Conservation (phyloP, 2,888 invertebrate species). For the Chloroclystis v-ata region DNA sequence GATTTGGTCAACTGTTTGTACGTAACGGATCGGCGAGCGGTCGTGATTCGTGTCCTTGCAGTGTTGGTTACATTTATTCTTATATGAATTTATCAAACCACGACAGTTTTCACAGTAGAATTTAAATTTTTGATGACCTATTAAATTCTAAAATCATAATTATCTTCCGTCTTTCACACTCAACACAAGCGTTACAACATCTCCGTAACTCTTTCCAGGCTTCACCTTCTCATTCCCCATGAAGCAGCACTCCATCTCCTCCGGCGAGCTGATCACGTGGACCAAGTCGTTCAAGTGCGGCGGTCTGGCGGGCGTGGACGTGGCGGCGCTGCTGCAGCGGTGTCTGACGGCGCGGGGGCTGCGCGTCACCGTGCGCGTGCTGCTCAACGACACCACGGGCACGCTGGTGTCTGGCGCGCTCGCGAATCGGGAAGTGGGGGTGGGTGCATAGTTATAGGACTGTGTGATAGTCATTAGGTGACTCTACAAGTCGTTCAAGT, state of each 20-base stretch:
- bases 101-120: too few relatives aligned
- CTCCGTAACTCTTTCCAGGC: conserved; percentile 62
- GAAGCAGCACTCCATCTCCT: conserved; percentile 84
- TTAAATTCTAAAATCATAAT: too few relatives aligned
- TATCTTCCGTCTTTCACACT: too few relatives aligned
- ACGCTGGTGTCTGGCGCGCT: conserved; percentile 85
- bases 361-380: conserved; percentile 83
- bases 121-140: too few relatives aligned
- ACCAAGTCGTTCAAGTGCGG: conserved; percentile 89
- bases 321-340: conserved; percentile 81
- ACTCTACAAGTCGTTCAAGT: conserved; percentile 88
- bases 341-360: conserved; percentile 76
- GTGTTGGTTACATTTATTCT: too few relatives aligned
- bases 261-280: conserved; percentile 88
- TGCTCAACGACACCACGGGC: conserved; percentile 88
- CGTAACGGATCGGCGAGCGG: too few relatives aligned
- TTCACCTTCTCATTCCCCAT: conserved; percentile 93
- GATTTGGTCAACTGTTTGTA: too few relatives aligned
- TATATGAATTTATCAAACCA: too few relatives aligned
- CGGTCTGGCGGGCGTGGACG: conserved; percentile 82
- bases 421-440: conserved; percentile 77
- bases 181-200: too few relatives aligned
- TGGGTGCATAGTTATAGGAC: conserved; percentile 37
- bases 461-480: too few relatives aligned
- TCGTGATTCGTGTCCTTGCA: too few relatives aligned